These are phyloP conservation scores for Nyctereutes procyonoides DNA, from an alignment of 2,113 vertebrate species.

Conservation along the genomic window DNA sequence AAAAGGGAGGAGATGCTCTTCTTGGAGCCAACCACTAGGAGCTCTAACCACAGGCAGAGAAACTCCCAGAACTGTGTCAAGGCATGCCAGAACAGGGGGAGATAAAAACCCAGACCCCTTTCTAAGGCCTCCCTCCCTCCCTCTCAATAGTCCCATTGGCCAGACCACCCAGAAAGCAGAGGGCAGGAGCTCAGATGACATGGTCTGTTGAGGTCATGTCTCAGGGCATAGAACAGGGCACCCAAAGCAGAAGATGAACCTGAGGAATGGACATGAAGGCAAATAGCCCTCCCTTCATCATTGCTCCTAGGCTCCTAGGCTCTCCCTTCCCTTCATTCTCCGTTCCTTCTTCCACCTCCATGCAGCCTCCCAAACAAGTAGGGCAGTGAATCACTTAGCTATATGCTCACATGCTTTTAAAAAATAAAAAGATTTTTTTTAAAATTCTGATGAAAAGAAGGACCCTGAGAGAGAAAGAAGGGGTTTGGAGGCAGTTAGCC, in stretches of 20 bases:
- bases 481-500: not conserved
- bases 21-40: not conserved
- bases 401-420: not conserved
- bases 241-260: not conserved
- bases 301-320: not conserved
- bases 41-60: not conserved
- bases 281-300: not conserved
- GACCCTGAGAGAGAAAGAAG: not conserved
- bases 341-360: not conserved
- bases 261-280: not conserved
- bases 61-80: not conserved
- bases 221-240: not conserved
- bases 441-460: not conserved
- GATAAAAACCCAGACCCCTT: not conserved
- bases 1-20: not conserved
- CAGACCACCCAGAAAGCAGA: not conserved
- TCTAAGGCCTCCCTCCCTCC: not conserved
- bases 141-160: too few species aligned
- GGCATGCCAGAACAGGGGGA: not conserved
- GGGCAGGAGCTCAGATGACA: too few species aligned
- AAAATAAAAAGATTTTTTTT: not conserved
- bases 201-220: not conserved
- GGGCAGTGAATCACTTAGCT: not conserved
- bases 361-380: not conserved
- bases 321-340: not conserved